Base-by-base conservation (phyloP, 2,888 invertebrate genomes). In the Calameuta pallipes region DNA sequence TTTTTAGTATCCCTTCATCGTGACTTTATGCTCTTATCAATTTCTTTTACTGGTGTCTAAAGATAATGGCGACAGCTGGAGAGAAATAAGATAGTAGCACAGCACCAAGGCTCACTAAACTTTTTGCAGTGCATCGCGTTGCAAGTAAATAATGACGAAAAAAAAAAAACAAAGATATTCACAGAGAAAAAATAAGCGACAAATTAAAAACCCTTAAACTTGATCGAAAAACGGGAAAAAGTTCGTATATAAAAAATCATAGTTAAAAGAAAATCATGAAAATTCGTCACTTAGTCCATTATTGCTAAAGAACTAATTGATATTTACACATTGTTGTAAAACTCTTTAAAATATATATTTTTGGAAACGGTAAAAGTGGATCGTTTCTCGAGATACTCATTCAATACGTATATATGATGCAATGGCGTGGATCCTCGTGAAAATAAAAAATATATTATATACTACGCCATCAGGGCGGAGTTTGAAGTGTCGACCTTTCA, bases 151-250 rank as follows among this genome's bases (percentile, higher is more conserved):
- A 41, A 41, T 41, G 41, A 13, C 37, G 11, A 37, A 15, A 6
- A 15, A 41, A 15, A 9, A 23, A 23, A 56, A 56, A 56, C 23
- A 23, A 15, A 23, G 1, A 41, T 37, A 37, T 41, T 41, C 23
- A 23, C 15, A 23, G 41, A 56, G 12, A 71, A 71, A 71, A 31
- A 71, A 31, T 71, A 31, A 31, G 13, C 12, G 34, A 83, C 75
- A 85, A 85, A 85, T 33, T 13, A 71, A 30, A 71, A 71, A 33
- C 4, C 9, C 33, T 34, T 23, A 11, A 71, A 34, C 13, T 31
- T 71, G 31, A 23, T 56, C 11, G 34, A 33, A 31, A 71, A 33
- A 71, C 6, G 71, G 11, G 31, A 71, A 71, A 12, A 33, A 71
- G 12, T n/a, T 15, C 9, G 6, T 71, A 30, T 31, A 71, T 71